These are phyloP conservation scores for Apoda limacodes DNA, from an alignment of 2,888 invertebrate species.

Conservation along the genomic window DNA sequence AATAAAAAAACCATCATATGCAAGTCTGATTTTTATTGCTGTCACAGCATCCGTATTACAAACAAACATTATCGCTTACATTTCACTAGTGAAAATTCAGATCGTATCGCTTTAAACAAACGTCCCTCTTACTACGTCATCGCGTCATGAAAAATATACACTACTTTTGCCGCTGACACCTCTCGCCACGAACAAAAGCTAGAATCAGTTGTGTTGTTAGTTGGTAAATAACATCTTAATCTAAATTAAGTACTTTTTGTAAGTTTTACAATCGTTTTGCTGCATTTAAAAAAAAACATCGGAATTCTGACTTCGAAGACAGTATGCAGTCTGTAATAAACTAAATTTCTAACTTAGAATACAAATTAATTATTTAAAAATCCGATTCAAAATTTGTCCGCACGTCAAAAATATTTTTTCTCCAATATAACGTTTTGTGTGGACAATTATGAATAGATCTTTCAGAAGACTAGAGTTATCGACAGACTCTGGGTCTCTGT, in stretches of 20 bases:
- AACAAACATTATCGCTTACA: conserved; percentile 59
- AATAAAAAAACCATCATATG: conserved; percentile 28
- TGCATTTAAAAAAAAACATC: conserved; percentile 24
- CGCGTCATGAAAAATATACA: conserved; percentile 29
- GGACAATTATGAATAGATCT: conserved; percentile 21
- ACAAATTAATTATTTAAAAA: conserved; percentile 29
- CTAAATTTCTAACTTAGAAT: conserved; percentile 37
- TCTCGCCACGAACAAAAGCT: conserved; percentile 15
- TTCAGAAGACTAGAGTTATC: conserved; percentile 38
- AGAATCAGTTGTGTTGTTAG: conserved; percentile 12
- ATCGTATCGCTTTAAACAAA: conserved; percentile 20
- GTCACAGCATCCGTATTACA: conserved; percentile 64
- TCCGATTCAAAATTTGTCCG: conserved; percentile 29
- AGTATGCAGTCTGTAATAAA: conserved; percentile 38
- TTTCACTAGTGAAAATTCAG: conserved; percentile 56
- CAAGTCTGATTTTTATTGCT: conserved; percentile 67
- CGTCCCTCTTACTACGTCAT: conserved; percentile 9
- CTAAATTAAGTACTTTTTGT: conserved; percentile 61
- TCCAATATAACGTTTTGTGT: no score
- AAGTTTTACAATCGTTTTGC: no score
- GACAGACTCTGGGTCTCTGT: no score
- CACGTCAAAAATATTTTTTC: no score
- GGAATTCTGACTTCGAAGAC: conserved; percentile 39
- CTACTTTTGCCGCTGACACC: conserved; percentile 19
- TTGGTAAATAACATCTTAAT: conserved; percentile 31